These are phyloP conservation scores for Drosophila affinis DNA, from an alignment of 2,888 invertebrate genomes.

Conservation along the genomic window DNA sequence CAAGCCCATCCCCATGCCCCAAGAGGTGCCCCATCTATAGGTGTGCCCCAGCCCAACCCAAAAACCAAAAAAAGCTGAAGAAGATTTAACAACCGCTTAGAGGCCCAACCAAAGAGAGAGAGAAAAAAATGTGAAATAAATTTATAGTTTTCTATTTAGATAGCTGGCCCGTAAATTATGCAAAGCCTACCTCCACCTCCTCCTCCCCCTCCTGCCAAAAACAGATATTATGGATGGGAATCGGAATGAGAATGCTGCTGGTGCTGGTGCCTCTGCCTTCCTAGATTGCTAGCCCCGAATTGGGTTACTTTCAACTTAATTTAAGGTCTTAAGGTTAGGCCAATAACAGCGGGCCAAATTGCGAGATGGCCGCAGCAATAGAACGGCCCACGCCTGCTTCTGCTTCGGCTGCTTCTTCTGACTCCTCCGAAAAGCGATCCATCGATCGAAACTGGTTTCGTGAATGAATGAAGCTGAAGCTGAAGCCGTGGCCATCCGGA, in stretches of 20 bases:
- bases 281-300: constrained; percentile 51
- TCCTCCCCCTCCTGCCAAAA: constrained; percentile 27
- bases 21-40: constrained; percentile 14
- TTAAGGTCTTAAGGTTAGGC: constrained; percentile 71
- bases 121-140: constrained; percentile 48
- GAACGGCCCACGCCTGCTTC: constrained; percentile 66
- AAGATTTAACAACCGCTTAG: constrained; percentile 13
- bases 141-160: constrained; percentile 70
- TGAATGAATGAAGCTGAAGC: constrained; percentile 22
- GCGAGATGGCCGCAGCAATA: constrained; percentile 31
- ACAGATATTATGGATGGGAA: constrained; percentile 48
- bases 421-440: constrained; percentile 13
- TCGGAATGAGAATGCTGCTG: constrained; percentile 36
- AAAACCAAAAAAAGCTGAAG: constrained; percentile 24
- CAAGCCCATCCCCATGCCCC: neutral
- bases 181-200: constrained; percentile 51
- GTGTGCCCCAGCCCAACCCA: constrained; percentile 42
- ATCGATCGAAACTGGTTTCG: constrained; percentile 58
- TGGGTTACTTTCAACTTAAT: constrained; percentile 80
- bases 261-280: constrained; percentile 30
- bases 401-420: constrained; percentile 5
- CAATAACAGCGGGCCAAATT: constrained; percentile 44
- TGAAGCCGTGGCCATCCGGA: constrained; percentile 4
- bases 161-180: constrained; percentile 57
- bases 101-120: neutral